These are phyloP conservation scores for Disparrhopalites patrizii DNA, from an alignment of 2,888 invertebrate genomes.

Conservation along the genomic window DNA sequence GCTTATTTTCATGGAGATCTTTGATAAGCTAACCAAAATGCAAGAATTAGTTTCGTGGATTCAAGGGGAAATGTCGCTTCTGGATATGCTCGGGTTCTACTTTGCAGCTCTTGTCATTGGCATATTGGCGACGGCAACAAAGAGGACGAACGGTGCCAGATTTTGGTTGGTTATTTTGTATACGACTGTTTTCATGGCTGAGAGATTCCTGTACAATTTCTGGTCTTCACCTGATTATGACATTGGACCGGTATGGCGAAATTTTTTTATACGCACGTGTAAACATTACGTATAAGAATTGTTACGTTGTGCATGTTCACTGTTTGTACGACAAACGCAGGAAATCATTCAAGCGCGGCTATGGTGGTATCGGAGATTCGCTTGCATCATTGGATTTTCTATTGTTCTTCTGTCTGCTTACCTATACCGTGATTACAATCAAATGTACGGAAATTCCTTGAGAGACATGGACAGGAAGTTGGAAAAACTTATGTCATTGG, in stretches of 20 bases:
- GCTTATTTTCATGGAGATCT: conserved; percentile 58
- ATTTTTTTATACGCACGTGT: neutral
- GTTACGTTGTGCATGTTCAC: too few species aligned
- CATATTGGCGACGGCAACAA: conserved; percentile 59
- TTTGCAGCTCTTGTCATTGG: conserved; percentile 55
- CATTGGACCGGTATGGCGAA: conserved; percentile 31
- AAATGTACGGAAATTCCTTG: conserved; percentile 30
- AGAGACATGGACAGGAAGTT: conserved; percentile 30
- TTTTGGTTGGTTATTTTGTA: conserved; percentile 58
- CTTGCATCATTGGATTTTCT: conserved; percentile 12
- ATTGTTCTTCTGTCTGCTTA: conserved; percentile 18
- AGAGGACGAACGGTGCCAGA: conserved; percentile 58
- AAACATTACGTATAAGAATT: too few species aligned
- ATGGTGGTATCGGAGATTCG: conserved; percentile 24
- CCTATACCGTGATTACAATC: conserved; percentile 24
- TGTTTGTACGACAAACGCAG: conserved; percentile 18
- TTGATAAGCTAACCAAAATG: conserved; percentile 57
- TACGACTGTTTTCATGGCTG: conserved; percentile 55
- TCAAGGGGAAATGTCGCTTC: conserved; percentile 62
- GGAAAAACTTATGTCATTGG: conserved; percentile 29
- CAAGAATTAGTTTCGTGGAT: conserved; percentile 57
- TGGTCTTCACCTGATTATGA: conserved; percentile 18
- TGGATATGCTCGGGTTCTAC: conserved; percentile 63
- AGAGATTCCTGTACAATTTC: conserved; percentile 51
- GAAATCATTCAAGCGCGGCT: conserved; percentile 26